These are phyloP conservation scores for Nymphalis urticae DNA, from an alignment of 2,888 invertebrate species.

Conservation along the genomic window DNA sequence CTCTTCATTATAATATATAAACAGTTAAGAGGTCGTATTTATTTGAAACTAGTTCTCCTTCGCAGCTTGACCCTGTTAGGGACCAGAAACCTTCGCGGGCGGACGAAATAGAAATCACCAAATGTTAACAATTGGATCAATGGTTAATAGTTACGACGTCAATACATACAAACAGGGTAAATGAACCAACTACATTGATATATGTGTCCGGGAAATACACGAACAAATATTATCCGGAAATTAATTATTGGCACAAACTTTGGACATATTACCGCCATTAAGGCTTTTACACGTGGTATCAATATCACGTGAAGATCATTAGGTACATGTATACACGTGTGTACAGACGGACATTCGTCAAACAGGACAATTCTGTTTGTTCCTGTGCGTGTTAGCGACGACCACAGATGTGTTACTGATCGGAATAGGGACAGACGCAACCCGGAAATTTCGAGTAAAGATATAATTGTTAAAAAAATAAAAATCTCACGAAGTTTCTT, in stretches of 20 bases:
- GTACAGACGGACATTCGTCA: slow-evolving; percentile 54
- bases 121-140: too few species aligned
- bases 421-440: too few species aligned
- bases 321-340: slow-evolving; percentile 50
- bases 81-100: too few species aligned
- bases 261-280: slow-evolving; percentile 16
- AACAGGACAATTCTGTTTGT: slow-evolving; percentile 67
- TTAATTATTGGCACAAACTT: slow-evolving; percentile 9
- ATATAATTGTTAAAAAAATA: too few species aligned
- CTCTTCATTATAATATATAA: too few species aligned
- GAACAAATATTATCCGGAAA: slow-evolving; percentile 3
- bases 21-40: too few species aligned
- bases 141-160: neutral
- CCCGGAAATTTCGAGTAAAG: slow-evolving; percentile 28
- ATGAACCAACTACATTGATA: neutral
- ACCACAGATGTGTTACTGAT: slow-evolving; percentile 40
- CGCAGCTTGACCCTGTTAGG: too few species aligned
- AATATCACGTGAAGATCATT: slow-evolving; percentile 21
- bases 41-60: too few species aligned
- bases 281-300: slow-evolving; percentile 15
- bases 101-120: too few species aligned
- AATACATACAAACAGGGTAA: neutral
- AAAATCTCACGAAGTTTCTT: too few species aligned
- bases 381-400: slow-evolving; percentile 47
- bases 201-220: neutral